phyloP scores from a whole-genome alignment of 2,797 vertebrate species.

The Oryzias sinensis region DNA sequence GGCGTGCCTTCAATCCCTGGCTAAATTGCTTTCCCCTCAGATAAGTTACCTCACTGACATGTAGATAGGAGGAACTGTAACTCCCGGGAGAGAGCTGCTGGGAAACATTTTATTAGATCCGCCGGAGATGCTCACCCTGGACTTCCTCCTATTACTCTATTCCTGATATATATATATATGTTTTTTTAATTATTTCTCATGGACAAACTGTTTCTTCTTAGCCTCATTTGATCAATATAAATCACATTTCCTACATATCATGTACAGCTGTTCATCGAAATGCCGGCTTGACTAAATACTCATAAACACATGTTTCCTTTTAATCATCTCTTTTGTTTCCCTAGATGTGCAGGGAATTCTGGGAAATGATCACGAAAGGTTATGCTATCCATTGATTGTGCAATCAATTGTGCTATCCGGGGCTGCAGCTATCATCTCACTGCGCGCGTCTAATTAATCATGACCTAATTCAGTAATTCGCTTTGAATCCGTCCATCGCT shows the following conservation, averaged over 20 bases:
- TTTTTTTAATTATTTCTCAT: slow-evolving; percentile 24
- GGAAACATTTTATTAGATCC: slow-evolving; percentile 73
- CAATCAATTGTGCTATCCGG: neutral
- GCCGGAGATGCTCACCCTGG: slow-evolving; percentile 50
- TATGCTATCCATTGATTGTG: slow-evolving; percentile 21
- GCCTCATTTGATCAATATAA: slow-evolving; percentile 20
- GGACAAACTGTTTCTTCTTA: slow-evolving; percentile 18
- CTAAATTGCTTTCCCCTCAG: slow-evolving; percentile 74
- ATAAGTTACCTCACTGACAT: slow-evolving; percentile 74
- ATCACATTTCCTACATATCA: slow-evolving; percentile 1
- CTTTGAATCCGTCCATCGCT: slow-evolving; percentile 13
- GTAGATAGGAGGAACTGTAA: slow-evolving; percentile 67
- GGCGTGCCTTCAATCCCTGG: slow-evolving; percentile 73
- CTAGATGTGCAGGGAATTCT: slow-evolving; percentile 35
- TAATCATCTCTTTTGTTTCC: slow-evolving; percentile 6
- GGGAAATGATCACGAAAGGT: slow-evolving; percentile 34
- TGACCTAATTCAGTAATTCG: slow-evolving; percentile 28
- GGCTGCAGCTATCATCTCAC: slow-evolving; percentile 16
- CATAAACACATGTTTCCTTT: too few relatives aligned
- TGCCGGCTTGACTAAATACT: too few relatives aligned
- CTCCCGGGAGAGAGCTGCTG: slow-evolving; percentile 61
- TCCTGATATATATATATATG: slow-evolving; percentile 1
- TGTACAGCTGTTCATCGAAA: too few relatives aligned
- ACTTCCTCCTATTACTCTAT: slow-evolving; percentile 49
- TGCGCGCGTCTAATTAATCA: slow-evolving; percentile 30